Evolutionary conservation across 2,113 vertebrate species (phyloP).

Genomic region (Alligator sinensis): DNA sequence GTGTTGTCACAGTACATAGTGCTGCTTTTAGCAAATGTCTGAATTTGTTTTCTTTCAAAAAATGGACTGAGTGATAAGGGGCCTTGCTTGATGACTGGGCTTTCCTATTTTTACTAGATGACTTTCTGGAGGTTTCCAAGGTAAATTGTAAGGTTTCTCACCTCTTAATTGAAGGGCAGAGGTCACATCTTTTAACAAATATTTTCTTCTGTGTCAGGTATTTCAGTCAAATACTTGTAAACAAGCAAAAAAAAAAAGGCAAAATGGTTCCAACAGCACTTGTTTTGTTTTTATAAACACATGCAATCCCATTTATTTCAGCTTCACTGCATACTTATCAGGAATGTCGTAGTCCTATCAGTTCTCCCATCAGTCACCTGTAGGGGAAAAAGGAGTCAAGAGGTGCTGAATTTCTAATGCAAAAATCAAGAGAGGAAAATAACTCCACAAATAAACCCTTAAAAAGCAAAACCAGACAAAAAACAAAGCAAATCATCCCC

Average conservation of each 20-base stretch:
- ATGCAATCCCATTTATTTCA: not conserved
- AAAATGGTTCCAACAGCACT: not conserved
- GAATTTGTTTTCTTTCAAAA: not conserved
- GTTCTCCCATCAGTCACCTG: not conserved
- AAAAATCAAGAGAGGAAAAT: not conserved
- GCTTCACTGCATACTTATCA: not conserved
- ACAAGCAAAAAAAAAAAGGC: not conserved
- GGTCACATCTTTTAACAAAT: not conserved
- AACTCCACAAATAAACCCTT: not conserved
- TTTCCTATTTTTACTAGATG: not conserved
- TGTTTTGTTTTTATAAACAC: not conserved
- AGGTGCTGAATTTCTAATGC: not conserved
- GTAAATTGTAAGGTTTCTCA: not conserved
- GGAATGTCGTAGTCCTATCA: not conserved
- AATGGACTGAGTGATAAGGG: not conserved
- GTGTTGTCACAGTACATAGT: not conserved
- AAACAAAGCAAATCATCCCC: too few relatives aligned
- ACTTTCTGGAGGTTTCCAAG: not conserved
- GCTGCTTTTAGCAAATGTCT: not conserved
- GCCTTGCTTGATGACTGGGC: not conserved
- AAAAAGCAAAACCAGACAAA: not conserved
- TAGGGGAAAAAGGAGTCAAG: not conserved
- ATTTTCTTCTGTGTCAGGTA: not conserved
- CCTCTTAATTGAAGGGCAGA: not conserved
- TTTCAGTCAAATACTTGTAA: not conserved